Percentiles rank a stretch among this genome's conserved stretches.
phyloP scores from a whole-genome alignment of 2,888 invertebrate genomes.

The Nesidiocoris tenuis region DNA sequence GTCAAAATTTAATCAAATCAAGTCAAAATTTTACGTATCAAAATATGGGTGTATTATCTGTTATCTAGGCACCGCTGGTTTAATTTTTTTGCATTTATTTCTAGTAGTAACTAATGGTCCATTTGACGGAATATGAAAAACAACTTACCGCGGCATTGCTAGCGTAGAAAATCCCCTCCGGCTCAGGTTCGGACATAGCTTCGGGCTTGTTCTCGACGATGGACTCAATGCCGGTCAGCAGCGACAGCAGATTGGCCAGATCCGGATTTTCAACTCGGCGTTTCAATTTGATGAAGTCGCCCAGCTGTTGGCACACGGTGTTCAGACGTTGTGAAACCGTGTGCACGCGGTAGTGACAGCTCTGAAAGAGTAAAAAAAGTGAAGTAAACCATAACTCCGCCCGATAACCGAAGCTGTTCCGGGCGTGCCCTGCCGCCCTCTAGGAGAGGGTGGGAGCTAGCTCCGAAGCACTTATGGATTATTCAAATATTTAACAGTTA shows the following conservation, averaged over 20 bases:
- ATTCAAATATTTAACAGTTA: too few relatives aligned
- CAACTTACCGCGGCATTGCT: neutral
- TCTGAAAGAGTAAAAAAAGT: conserved; percentile 22
- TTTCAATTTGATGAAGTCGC: conserved; percentile 45
- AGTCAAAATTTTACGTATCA: too few relatives aligned
- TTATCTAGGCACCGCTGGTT: too few relatives aligned
- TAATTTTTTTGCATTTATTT: too few relatives aligned
- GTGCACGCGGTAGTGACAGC: conserved; percentile 35
- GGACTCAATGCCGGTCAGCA: conserved; percentile 37
- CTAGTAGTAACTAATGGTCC: too few relatives aligned
- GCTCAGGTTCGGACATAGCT: conserved; percentile 20
- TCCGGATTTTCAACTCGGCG: conserved; percentile 42
- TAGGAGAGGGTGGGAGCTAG: too few relatives aligned
- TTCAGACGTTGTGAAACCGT: conserved; percentile 36
- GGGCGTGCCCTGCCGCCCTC: too few relatives aligned
- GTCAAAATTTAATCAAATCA: too few relatives aligned
- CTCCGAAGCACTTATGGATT: too few relatives aligned
- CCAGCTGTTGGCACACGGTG: conserved; percentile 41
- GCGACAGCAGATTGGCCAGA: conserved; percentile 36
- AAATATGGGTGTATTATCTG: too few relatives aligned
- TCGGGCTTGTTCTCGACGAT: conserved; percentile 40
- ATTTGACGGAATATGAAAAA: too few relatives aligned
- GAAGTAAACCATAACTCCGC: neutral
- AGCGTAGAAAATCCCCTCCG: conserved; percentile 19
- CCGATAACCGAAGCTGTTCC: too few relatives aligned